Conservation (phyloP, 37 sponge, comb jelly and placozoan genomes). For the Sycon ciliatum region DNA sequence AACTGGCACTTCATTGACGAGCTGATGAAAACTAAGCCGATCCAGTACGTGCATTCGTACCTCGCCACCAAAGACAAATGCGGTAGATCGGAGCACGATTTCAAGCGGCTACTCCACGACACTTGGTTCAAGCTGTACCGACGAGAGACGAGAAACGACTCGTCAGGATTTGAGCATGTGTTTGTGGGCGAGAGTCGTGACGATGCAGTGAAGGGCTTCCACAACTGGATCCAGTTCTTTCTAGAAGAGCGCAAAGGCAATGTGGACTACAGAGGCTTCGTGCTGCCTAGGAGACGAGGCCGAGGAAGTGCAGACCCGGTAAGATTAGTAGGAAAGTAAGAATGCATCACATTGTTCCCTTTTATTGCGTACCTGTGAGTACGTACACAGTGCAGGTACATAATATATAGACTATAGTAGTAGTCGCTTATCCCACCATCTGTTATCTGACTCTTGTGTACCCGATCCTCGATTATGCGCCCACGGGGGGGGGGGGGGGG, state of each 20-base stretch:
- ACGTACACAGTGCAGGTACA: neutral
- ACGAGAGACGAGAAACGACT: constrained; percentile 60
- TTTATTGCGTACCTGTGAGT: neutral
- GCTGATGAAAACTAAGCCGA: constrained; percentile 45
- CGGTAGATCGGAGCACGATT: constrained; percentile 31
- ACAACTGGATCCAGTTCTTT: constrained; percentile 96
- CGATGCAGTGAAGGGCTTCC: constrained; percentile 68
- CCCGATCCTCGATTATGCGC: too few species aligned
- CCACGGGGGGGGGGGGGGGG: too few species aligned
- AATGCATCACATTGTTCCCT: neutral
- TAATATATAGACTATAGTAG: neutral
- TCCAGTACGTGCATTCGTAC: constrained; percentile 28
- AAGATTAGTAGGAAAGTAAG: too few species aligned
- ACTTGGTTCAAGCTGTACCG: constrained; percentile 81
- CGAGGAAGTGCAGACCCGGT: too few species aligned
- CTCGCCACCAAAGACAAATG: constrained; percentile 56
- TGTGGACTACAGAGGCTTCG: constrained; percentile 86
- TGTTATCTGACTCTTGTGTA: too few species aligned
- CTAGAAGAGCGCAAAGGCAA: constrained; percentile 75
- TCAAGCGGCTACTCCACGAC: constrained; percentile 74
- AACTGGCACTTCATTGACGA: constrained; percentile 69
- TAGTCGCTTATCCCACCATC: neutral
- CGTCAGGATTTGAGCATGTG: constrained; percentile 90
- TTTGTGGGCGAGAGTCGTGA: constrained; percentile 86
- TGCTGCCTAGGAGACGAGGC: too few species aligned